Percentiles rank a stretch among this genome's conserved stretches.
phyloP scores from a whole-genome alignment of 2,797 vertebrate genomes.

The Megalops cyprinoides region DNA sequence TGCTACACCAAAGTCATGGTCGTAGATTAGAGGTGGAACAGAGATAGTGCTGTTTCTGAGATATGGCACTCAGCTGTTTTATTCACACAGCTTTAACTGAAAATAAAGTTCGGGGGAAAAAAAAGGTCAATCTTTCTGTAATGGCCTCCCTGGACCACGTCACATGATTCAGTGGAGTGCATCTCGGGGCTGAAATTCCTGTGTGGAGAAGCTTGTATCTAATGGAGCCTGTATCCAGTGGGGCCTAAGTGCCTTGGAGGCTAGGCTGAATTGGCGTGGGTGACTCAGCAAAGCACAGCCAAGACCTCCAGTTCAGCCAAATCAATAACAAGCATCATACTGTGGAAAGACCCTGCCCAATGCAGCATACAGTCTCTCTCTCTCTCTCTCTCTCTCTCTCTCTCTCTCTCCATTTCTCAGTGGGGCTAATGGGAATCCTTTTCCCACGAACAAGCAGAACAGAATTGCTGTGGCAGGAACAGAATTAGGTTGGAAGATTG shows the following conservation, averaged over 20 bases:
- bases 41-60: neutral
- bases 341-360: neutral
- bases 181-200: neutral
- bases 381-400: too few species aligned
- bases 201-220: neutral
- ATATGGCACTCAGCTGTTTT: neutral
- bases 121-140: too few species aligned
- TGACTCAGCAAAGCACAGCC: neutral
- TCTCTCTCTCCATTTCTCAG: too few species aligned
- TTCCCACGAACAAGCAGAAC: slow-evolving; percentile 1
- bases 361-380: neutral
- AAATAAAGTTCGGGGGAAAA: neutral
- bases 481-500: neutral
- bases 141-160: neutral
- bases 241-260: neutral
- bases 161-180: neutral
- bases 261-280: neutral
- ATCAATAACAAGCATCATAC: neutral
- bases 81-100: neutral
- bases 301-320: neutral
- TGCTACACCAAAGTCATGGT: neutral
- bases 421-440: neutral
- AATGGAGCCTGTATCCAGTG: neutral
- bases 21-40: neutral
- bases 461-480: neutral